Evolutionary conservation across 2,888 invertebrate genomes (phyloP).

Genomic region (Stictocephala bisonia): DNA sequence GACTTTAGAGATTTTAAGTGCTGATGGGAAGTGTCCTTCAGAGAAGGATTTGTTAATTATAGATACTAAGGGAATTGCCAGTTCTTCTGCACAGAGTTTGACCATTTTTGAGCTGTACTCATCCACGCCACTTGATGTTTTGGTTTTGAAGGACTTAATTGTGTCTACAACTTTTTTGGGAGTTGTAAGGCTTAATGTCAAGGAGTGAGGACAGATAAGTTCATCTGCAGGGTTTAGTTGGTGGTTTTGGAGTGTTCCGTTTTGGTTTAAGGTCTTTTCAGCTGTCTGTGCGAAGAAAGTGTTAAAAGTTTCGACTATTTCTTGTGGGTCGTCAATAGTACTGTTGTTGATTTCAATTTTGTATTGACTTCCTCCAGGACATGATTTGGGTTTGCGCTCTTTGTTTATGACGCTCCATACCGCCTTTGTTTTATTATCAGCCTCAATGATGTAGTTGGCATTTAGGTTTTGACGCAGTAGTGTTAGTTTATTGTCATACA

Average conservation of each 20-base stretch:
- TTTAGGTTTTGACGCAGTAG: conserved; percentile 8
- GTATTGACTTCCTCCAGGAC: not conserved
- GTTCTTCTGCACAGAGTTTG: not conserved
- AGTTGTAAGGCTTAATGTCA: too few relatives aligned
- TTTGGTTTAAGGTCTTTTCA: not conserved
- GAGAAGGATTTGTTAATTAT: not conserved
- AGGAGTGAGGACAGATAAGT: not conserved
- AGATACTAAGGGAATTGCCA: not conserved
- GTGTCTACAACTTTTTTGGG: not conserved
- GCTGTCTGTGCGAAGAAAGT: conserved; percentile 9
- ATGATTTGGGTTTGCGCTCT: not conserved
- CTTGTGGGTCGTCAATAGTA: not conserved
- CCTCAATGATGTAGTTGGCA: conserved; percentile 3
- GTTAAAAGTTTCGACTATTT: not conserved
- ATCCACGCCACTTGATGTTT: conserved; percentile 1
- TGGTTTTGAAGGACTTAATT: conserved; percentile 1
- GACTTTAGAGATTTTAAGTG: not conserved
- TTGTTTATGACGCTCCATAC: conserved; percentile 7
- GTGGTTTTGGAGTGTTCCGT: conserved; percentile 1
- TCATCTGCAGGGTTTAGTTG: not conserved
- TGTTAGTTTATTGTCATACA: conserved; percentile 16
- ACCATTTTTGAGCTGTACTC: conserved; percentile 6
- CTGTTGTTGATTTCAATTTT: not conserved
- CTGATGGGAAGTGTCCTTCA: not conserved
- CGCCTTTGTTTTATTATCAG: conserved; percentile 8